phyloP scores from a whole-genome alignment of 2,113 vertebrate genomes.

The Mormyrus iriodes region DNA sequence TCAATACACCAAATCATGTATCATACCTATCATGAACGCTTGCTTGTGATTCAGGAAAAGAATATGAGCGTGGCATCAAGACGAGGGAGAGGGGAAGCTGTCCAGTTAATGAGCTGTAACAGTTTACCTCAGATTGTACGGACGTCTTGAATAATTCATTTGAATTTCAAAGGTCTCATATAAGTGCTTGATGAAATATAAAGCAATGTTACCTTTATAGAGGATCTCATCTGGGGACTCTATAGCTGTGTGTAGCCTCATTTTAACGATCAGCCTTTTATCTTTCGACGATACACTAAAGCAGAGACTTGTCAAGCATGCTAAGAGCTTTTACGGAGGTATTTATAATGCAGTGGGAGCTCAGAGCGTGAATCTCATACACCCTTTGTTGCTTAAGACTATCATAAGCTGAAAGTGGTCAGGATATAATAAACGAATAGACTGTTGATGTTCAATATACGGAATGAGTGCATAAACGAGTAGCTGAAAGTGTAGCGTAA shows the following conservation, averaged over 20 bases:
- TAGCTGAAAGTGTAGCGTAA: not conserved
- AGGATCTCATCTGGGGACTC: not conserved
- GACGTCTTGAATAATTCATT: conserved; percentile 49
- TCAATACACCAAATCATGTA: conserved; percentile 61
- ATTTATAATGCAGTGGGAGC: not conserved
- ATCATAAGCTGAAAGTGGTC: not conserved
- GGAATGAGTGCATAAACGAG: not conserved
- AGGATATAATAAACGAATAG: not conserved
- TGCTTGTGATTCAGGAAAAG: conserved; percentile 42
- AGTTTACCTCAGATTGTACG: conserved; percentile 30
- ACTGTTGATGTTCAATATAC: not conserved
- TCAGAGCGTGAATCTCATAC: not conserved
- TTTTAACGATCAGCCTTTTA: not conserved
- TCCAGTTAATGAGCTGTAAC: conserved; percentile 42
- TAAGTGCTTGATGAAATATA: conserved; percentile 42
- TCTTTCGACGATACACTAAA: not conserved
- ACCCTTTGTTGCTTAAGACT: not conserved
- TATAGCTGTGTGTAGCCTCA: not conserved
- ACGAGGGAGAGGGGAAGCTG: conserved; percentile 34
- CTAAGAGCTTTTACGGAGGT: not conserved
- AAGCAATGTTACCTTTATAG: conserved; percentile 39
- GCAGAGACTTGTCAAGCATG: not conserved
- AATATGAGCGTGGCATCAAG: conserved; percentile 34
- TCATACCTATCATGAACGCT: conserved; percentile 30
- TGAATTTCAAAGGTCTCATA: conserved; percentile 42